These are phyloP conservation scores for Pseudolaguvia tuberculata DNA, from an alignment of 2,113 vertebrate genomes.

Conservation along the genomic window DNA sequence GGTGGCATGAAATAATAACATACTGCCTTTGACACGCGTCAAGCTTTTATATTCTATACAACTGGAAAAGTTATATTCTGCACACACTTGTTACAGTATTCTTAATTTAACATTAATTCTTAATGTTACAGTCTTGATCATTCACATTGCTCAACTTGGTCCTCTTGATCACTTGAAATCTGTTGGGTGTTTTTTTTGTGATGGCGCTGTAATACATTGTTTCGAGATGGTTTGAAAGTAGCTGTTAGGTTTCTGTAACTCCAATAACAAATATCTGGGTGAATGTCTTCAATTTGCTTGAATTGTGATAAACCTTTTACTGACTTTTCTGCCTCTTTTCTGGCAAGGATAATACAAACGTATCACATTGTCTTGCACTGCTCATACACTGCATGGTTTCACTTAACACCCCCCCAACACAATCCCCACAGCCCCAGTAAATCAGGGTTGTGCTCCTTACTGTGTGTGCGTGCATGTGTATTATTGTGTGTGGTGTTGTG, in stretches of 20 bases:
- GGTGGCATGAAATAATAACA: background rate
- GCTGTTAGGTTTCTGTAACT: background rate
- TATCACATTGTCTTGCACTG: background rate
- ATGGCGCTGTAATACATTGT: background rate
- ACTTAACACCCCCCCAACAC: conserved; percentile 53
- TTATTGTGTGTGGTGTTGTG: conserved; percentile 21
- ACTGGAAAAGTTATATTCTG: background rate
- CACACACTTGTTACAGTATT: background rate
- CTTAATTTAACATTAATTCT: background rate
- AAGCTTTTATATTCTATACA: background rate
- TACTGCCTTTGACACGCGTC: background rate
- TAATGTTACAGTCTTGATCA: background rate
- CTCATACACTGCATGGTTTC: conserved; percentile 39
- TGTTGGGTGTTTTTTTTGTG: background rate
- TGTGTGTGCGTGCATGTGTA: conserved; percentile 55
- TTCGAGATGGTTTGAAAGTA: conserved; percentile 1
- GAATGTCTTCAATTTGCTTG: conserved; percentile 1
- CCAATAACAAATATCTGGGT: conserved; percentile 10
- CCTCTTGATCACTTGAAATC: background rate
- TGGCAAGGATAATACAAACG: background rate
- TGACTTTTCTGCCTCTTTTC: conserved; percentile 27
- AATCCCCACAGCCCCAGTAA: conserved; percentile 46
- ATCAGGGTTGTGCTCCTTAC: conserved; percentile 76
- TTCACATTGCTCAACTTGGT: background rate
- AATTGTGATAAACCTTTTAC: conserved; percentile 17